A percentile compares a stretch with the other conserved stretches of the same genome.
Conservation (phyloP, 2,797 vertebrate genomes). For the Alfaro cultratus region DNA sequence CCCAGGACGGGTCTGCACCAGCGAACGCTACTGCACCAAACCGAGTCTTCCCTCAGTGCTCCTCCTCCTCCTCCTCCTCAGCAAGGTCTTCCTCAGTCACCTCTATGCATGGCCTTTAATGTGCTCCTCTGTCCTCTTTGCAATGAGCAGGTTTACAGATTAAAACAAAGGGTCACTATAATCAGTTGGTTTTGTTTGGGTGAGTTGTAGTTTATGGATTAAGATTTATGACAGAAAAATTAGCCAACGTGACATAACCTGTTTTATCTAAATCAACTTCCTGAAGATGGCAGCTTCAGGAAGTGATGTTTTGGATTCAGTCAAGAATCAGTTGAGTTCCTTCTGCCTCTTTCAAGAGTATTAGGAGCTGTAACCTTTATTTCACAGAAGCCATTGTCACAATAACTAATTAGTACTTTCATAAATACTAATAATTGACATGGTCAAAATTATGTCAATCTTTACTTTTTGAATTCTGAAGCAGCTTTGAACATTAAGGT, state of each 20-base stretch:
- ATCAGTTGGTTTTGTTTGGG: neutral
- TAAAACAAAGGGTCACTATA: neutral
- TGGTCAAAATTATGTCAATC: neutral
- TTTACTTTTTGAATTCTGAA: constrained; percentile 5
- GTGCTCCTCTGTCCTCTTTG: constrained; percentile 8
- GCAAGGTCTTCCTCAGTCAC: constrained; percentile 24
- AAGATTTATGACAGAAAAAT: neutral
- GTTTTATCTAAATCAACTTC: neutral
- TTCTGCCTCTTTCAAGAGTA: neutral
- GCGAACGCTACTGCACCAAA: constrained; percentile 14
- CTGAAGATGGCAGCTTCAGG: neutral
- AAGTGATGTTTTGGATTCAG: neutral
- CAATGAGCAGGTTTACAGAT: neutral
- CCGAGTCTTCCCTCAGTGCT: constrained; percentile 25
- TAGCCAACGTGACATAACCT: neutral
- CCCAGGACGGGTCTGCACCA: constrained; percentile 14
- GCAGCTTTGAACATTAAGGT: neutral
- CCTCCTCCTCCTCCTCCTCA: constrained; percentile 32
- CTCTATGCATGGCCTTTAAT: constrained; percentile 19
- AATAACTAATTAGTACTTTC: neutral
- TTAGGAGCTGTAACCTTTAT: neutral
- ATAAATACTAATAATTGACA: neutral
- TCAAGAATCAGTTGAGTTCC: neutral
- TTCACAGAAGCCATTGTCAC: neutral
- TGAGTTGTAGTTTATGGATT: neutral